Conservation (phyloP, 2,113 vertebrate genomes). For the Chionis minor region DNA sequence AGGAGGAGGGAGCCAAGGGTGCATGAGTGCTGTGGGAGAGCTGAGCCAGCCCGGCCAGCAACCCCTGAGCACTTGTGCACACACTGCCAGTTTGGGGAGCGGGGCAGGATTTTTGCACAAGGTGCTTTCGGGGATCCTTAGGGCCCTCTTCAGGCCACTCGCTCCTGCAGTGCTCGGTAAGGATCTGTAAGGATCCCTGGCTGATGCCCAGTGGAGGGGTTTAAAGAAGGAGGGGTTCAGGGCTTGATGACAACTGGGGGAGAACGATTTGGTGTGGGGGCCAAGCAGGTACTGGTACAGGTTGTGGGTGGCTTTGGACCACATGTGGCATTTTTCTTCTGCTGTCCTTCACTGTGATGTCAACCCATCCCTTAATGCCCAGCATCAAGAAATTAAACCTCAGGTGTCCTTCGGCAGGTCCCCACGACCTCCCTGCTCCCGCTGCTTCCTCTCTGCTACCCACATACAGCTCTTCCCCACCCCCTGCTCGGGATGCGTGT, state of each 20-base stretch:
- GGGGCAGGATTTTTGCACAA: background rate
- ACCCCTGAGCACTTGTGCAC: background rate
- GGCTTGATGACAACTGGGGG: fast-evolving
- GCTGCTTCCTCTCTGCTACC: background rate
- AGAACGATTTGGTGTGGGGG: background rate
- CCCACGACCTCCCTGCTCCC: background rate
- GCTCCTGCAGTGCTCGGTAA: background rate
- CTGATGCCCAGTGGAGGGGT: background rate
- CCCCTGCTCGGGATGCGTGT: fast-evolving
- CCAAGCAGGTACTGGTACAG: background rate
- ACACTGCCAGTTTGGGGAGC: background rate
- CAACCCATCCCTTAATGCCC: background rate
- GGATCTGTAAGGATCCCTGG: background rate
- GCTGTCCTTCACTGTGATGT: background rate
- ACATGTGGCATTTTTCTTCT: background rate
- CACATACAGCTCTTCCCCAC: background rate
- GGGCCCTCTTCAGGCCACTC: background rate
- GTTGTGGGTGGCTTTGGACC: background rate
- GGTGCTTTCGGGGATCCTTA: background rate
- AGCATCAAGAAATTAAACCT: background rate
- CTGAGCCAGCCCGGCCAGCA: background rate
- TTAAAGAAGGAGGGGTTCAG: background rate
- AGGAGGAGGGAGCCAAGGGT: background rate
- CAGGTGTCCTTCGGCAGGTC: background rate
- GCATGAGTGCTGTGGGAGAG: background rate